phyloP scores from a whole-genome alignment of 2,888 invertebrate genomes.

The Rotaria sp. region DNA sequence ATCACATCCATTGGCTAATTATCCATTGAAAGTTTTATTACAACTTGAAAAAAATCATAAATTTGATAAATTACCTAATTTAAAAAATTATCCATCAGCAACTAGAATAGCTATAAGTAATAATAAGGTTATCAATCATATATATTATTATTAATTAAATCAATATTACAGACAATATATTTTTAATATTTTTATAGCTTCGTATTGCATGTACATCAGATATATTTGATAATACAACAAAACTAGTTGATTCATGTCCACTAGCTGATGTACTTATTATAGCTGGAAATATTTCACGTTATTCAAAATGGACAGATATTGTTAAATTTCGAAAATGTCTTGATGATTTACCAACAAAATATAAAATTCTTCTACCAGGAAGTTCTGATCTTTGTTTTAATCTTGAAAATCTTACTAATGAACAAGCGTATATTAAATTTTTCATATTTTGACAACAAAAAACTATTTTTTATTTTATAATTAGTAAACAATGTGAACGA shows the following conservation, averaged over 20 bases:
- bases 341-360: neutral
- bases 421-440: neutral
- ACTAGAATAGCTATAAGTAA: neutral
- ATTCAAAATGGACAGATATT: slow-evolving; percentile 4
- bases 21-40: neutral
- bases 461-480: neutral
- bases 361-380: neutral
- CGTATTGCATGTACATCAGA: neutral
- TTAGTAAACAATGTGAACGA: neutral
- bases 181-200: neutral
- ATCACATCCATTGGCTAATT: neutral
- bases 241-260: neutral
- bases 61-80: neutral
- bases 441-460: neutral
- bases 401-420: neutral
- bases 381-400: neutral
- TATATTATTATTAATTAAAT: neutral
- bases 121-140: neutral
- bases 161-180: too few relatives aligned
- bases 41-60: neutral
- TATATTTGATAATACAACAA: neutral
- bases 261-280: neutral
- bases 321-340: neutral
- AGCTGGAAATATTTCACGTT: neutral
- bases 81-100: neutral